A percentile compares a stretch with the other conserved stretches of the same genome.
phyloP scores from a whole-genome alignment of 1,140 invertebrate species.

The Pseudomyrmex cubaensis region DNA sequence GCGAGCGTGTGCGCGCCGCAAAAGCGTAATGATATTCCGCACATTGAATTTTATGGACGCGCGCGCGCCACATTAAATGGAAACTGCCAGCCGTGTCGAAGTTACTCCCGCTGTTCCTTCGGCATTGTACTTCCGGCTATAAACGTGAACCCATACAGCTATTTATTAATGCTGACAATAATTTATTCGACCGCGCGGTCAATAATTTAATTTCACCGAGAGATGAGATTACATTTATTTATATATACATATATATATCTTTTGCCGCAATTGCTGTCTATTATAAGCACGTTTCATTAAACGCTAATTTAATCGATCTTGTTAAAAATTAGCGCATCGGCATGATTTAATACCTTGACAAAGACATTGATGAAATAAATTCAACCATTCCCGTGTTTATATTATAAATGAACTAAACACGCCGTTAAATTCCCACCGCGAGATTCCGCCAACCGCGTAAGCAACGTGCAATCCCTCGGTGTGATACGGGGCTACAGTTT shows the following conservation, averaged over 20 bases:
- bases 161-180: background rate
- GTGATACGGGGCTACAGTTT: background rate
- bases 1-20: background rate
- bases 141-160: background rate
- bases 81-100: slow-evolving; percentile 29
- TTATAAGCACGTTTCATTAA: background rate
- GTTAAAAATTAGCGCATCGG: background rate
- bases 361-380: too few species aligned
- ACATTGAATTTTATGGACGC: slow-evolving; percentile 40
- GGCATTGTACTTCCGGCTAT: slow-evolving; percentile 9
- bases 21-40: slow-evolving; percentile 36
- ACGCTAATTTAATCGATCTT: background rate
- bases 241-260: background rate
- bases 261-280: background rate
- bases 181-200: slow-evolving; percentile 17
- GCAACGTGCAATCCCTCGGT: background rate
- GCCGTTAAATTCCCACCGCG: background rate
- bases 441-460: background rate
- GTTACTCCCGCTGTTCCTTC: background rate
- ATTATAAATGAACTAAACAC: slow-evolving; percentile 5
- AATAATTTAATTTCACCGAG: background rate
- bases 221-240: slow-evolving; percentile 5
- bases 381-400: too few species aligned
- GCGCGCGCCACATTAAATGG: slow-evolving; percentile 25
- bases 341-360: too few species aligned